Evolutionary conservation across 2,797 vertebrate genomes (phyloP).

Genomic region (Anomalospiza imberbis): DNA sequence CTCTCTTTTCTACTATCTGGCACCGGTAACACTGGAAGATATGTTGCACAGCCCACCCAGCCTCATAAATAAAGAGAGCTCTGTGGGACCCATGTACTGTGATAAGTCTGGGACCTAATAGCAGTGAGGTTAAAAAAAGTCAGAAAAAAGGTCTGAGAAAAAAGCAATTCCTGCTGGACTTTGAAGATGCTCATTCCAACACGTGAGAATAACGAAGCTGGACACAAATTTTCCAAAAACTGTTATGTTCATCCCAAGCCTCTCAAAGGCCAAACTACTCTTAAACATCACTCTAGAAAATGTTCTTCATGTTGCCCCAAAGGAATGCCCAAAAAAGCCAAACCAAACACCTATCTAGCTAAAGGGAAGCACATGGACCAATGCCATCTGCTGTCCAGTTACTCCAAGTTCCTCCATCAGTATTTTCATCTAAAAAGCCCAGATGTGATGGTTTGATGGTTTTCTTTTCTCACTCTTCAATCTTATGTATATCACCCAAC

Average conservation of each 20-base stretch:
- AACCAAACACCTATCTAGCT: neutral
- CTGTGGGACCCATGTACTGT: neutral
- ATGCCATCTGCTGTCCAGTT: neutral
- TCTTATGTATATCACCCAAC: neutral
- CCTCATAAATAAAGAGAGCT: neutral
- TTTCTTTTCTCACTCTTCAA: neutral
- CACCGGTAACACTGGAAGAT: neutral
- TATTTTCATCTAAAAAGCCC: neutral
- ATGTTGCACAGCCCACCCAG: neutral
- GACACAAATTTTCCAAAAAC: neutral
- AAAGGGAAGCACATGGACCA: neutral
- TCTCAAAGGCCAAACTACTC: neutral
- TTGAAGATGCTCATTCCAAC: neutral
- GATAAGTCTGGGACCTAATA: neutral
- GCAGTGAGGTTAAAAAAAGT: neutral
- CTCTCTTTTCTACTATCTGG: neutral
- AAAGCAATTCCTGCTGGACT: neutral
- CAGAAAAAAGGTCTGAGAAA: neutral
- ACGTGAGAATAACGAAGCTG: accelerated
- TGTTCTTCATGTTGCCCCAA: neutral
- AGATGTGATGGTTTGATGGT: neutral
- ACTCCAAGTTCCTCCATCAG: neutral
- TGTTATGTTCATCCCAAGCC: neutral
- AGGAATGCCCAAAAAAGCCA: neutral
- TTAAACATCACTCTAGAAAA: neutral